Evolutionary conservation across 2,888 invertebrate species (phyloP).

Genomic region (Tipula helvola): DNA sequence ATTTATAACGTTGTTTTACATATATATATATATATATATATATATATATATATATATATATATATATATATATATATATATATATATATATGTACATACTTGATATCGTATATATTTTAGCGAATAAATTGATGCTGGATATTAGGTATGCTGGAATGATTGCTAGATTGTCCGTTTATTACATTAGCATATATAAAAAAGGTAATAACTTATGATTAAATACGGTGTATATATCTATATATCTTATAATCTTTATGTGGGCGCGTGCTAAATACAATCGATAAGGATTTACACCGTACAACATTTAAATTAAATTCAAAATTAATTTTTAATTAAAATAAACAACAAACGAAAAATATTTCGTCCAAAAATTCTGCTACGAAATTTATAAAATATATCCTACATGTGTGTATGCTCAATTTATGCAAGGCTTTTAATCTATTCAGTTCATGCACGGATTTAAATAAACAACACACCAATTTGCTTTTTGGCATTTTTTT

Average conservation of each 20-base stretch:
- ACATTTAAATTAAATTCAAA: neutral
- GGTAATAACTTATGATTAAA: neutral
- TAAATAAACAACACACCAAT: neutral
- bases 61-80: too few species aligned
- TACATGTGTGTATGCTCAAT: neutral
- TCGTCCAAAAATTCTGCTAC: neutral
- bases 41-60: too few species aligned
- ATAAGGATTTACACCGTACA: neutral
- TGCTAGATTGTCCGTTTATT: neutral
- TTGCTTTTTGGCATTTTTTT: neutral
- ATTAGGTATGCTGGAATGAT: neutral
- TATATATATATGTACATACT: neutral
- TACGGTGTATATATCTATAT: neutral
- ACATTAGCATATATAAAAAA: neutral
- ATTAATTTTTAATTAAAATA: neutral
- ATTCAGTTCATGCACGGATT: neutral
- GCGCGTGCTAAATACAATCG: neutral
- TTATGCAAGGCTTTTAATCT: neutral
- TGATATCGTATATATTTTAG: neutral
- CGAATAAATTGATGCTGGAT: neutral
- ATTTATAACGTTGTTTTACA: neutral
- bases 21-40: too few species aligned
- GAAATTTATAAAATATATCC: neutral
- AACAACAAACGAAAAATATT: neutral
- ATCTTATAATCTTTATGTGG: neutral